A percentile compares a stretch with the other conserved stretches of the same genome.
Evolutionary conservation across 1,140 invertebrate genomes (phyloP).

Genomic region (Calephelis nemesis): DNA sequence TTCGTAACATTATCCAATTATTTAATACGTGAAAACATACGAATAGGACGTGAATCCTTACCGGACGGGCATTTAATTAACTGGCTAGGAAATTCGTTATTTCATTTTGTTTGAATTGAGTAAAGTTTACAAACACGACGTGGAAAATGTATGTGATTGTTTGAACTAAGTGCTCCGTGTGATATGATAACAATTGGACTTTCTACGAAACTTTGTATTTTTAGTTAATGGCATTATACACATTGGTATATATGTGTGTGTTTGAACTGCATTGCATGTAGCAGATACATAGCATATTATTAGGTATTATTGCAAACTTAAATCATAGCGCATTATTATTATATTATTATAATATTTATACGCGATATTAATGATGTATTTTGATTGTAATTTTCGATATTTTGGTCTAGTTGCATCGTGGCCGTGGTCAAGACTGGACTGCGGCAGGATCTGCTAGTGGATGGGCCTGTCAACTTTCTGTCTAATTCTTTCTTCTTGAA

Average conservation of each 20-base stretch:
- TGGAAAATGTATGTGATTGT: slow-evolving; percentile 25
- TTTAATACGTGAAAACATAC: slow-evolving; percentile 37
- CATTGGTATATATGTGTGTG: background rate
- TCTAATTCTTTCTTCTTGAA: no score
- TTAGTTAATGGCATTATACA: background rate
- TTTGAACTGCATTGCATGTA: background rate
- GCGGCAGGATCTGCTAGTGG: no score
- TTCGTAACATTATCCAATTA: slow-evolving; percentile 38
- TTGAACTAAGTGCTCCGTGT: slow-evolving; percentile 12
- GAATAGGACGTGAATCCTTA: slow-evolving; percentile 30
- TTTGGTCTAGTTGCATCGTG: no score
- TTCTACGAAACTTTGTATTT: slow-evolving; percentile 1
- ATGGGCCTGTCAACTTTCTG: no score
- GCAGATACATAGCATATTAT: no score
- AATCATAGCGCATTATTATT: no score
- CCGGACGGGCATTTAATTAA: slow-evolving; percentile 40
- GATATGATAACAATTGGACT: slow-evolving; percentile 4
- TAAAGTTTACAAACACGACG: slow-evolving; percentile 24
- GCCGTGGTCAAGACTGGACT: no score
- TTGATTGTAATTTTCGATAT: no score
- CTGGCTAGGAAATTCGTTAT: slow-evolving; percentile 24
- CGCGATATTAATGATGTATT: no score
- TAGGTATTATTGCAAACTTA: no score
- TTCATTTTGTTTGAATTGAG: slow-evolving; percentile 15
- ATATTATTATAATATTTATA: no score